Evolutionary conservation across 1,140 invertebrate genomes (phyloP).

Genomic region (Leptopilina boulardi): DNA sequence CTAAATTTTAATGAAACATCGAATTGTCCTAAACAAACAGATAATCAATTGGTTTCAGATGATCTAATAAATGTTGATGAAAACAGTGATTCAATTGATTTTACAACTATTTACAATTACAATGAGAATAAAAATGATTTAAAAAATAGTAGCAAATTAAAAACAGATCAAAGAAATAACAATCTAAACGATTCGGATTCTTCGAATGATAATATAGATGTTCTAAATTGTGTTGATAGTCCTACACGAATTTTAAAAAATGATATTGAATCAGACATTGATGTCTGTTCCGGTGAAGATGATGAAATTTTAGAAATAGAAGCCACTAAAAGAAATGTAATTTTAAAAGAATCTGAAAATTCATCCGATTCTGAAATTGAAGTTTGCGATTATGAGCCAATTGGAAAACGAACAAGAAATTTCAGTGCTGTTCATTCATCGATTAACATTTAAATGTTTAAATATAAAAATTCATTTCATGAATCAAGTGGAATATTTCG

Average conservation of each 20-base stretch:
- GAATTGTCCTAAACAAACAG: background rate
- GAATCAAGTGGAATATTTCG: too few species aligned
- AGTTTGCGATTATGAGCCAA: slow-evolving; percentile 63
- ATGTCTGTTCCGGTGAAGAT: slow-evolving; percentile 63
- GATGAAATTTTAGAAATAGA: slow-evolving; percentile 64
- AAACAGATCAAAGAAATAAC: slow-evolving; percentile 55
- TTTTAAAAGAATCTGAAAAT: slow-evolving; percentile 52
- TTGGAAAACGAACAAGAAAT: slow-evolving; percentile 54
- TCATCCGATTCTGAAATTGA: slow-evolving; percentile 63
- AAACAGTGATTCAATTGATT: slow-evolving; percentile 43
- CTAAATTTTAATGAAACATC: background rate
- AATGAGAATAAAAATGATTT: slow-evolving; percentile 36
- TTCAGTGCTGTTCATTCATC: slow-evolving; percentile 40
- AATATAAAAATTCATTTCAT: background rate
- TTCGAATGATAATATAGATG: slow-evolving; percentile 36
- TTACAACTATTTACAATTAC: slow-evolving; percentile 45
- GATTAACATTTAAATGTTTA: slow-evolving; percentile 42
- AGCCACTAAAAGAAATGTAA: slow-evolving; percentile 45
- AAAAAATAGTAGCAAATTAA: slow-evolving; percentile 19
- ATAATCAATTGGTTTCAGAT: slow-evolving; percentile 38
- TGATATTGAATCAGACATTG: slow-evolving; percentile 64
- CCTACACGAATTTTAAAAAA: slow-evolving; percentile 47
- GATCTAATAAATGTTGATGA: slow-evolving; percentile 57
- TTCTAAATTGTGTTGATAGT: slow-evolving; percentile 34
- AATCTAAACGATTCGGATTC: slow-evolving; percentile 46